Evolutionary conservation across 1,140 invertebrate species (phyloP), one percentile per base, ranked within the genome.

Genomic region (Hyles euphorbiae): DNA sequence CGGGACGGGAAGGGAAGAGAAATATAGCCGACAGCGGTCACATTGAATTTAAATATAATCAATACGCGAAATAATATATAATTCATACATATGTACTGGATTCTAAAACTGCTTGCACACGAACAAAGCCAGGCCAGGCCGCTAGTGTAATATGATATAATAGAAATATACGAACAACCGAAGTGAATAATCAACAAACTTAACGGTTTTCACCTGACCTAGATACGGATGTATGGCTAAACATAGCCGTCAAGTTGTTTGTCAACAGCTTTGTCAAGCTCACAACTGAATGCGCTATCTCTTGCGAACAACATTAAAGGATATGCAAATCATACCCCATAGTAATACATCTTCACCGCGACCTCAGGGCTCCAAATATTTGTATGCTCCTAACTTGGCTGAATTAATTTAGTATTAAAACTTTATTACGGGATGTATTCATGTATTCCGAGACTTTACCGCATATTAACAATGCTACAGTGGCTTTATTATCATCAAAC

Each of bases 331-430:
- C 34, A 40, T n/a, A 40, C 12, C 34, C 34, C 34, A n/a, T 9
- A 40, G 34, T 53, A 52, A 52, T 53, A 40, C 5, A 12, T 5
- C 34, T 11, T 22, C 34, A 34, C 33, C 34, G 7, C 34, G 34
- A 40, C 51, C n/a, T n/a, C 33, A 53, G 50, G 34, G 10, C 34
- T 36, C 12, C 44, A 9, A 34, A 40, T 53, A 32, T 53, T 53
- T 40, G 51, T 34, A 53, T 40, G 36, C 51, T 34, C 33, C 33
- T 32, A 40, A 34, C 34, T 12, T 7, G 43, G 32, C n/a, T 10
- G 34, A 60, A 36, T 60, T 60, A 45, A 47, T 47, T 45, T 50
- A 44, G 22, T 32, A 50, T 50, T 50, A 33, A 50, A 50, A 32
- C 34, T 50, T 50, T 32, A 50, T 50, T 50, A 50, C 48, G 12